Base-by-base conservation (phyloP, 2,888 invertebrate genomes). In the Lasiommata megera region DNA sequence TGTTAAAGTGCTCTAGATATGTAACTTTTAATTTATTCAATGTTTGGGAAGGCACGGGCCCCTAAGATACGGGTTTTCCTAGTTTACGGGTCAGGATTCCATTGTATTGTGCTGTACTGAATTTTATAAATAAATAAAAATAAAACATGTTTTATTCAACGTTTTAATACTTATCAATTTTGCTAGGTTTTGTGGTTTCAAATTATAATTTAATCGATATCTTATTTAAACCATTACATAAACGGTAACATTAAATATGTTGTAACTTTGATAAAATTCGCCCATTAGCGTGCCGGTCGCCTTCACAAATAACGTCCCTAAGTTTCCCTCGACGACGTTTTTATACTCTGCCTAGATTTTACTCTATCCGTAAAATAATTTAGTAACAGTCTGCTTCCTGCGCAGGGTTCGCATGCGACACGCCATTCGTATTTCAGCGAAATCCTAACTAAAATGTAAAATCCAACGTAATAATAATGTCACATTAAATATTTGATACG, bases 321-420 rank as follows among this genome's bases (percentile, higher is more conserved):
- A 65, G 16, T 63, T 63, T 43, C 29, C 36, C 44, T 36, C 38
- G 63, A 54, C 48, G 62, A 61, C 60, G 58, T 63, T 65, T 63
- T 63, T 63, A 65, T 65, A 31, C 47, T 57, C 56, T 56, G 58
- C 58, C 65, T 58, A 62, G 64, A 65, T 58, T 66, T 64, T 53
- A 60, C 58, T 56, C 61, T 63, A 65, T 59, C 58, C 60, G 60
- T 63, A 52, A 59, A 54, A 65, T 57, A 62, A 64, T 57, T 61
- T 59, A 59, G 56, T 58, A 57, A 62, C 58, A 54, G 56, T 61
- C 52, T 48, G 58, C 48, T 56, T 53, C 60, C 60, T 54, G 38
- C n/a, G n/a, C 9, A 7, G 43, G 52, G 54, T 54, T 67, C 48
- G 67, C 67, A 67, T 67, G 66, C 57, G 16, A 58, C 67, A 67